These are phyloP conservation scores for Choloepus didactylus DNA, from an alignment of 2,797 vertebrate genomes.

Conservation along the genomic window DNA sequence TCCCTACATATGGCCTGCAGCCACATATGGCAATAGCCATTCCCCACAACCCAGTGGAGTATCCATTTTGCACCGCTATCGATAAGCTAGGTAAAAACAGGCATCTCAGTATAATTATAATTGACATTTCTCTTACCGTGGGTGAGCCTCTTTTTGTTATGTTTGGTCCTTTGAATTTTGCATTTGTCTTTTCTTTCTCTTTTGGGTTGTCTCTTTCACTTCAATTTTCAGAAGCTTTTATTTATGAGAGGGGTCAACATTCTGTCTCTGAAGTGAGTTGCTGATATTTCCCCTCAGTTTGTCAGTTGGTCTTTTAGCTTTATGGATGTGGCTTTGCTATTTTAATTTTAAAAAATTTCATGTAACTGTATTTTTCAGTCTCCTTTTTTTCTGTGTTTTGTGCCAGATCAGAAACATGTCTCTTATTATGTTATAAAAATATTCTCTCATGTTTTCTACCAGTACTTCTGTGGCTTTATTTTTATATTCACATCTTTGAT, in stretches of 20 bases:
- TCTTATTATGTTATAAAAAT: neutral
- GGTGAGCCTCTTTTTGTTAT: neutral
- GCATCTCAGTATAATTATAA: neutral
- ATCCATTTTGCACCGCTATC: accelerated
- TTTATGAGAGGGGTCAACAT: neutral
- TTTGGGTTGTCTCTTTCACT: neutral
- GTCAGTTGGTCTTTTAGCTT: neutral
- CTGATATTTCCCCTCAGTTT: neutral
- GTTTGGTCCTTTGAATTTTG: neutral
- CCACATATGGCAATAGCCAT: accelerated
- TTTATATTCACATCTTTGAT: neutral
- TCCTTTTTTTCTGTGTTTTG: neutral
- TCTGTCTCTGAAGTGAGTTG: neutral
- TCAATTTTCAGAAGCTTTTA: neutral
- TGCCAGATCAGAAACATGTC: neutral
- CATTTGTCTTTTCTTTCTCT: neutral
- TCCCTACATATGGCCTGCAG: accelerated
- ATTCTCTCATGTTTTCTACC: neutral
- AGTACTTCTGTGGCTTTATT: neutral
- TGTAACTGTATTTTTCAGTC: neutral
- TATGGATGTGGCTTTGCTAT: neutral
- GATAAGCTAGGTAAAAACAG: neutral
- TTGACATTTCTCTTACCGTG: neutral
- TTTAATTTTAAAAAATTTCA: neutral
- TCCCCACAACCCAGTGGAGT: accelerated